Conservation (phyloP, 2,113 vertebrate species). For the Trinectes maculatus region DNA sequence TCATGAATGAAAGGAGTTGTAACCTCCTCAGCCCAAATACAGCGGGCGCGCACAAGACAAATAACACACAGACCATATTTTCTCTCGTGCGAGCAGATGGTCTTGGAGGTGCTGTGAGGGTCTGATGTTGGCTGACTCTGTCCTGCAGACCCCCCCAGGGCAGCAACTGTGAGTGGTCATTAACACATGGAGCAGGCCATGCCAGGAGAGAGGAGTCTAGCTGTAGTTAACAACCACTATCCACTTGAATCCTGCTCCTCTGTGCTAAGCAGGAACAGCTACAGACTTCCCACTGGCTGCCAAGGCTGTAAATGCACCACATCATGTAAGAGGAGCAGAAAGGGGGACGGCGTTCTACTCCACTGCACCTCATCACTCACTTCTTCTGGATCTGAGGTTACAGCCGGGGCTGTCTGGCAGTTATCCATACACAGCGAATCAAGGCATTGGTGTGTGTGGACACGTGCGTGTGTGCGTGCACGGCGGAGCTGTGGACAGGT, state of each 20-base stretch:
- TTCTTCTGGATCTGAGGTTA: constrained; percentile 63
- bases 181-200: constrained; percentile 58
- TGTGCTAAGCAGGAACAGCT: constrained; percentile 48
- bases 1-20: constrained; percentile 44
- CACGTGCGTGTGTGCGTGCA: constrained; percentile 30
- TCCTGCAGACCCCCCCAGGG: constrained; percentile 57
- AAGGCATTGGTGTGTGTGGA: constrained; percentile 18
- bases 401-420: constrained; percentile 57
- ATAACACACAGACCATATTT: constrained; percentile 42
- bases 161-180: constrained; percentile 66
- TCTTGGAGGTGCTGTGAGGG: constrained; percentile 53
- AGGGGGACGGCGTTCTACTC: constrained; percentile 54
- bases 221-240: constrained; percentile 67
- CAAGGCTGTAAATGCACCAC: constrained; percentile 41
- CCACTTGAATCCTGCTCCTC: constrained; percentile 57
- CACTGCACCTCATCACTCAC: constrained; percentile 55
- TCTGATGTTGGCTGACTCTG: constrained; percentile 61
- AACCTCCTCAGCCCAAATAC: constrained; percentile 32
- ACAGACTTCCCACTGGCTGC: constrained; percentile 38
- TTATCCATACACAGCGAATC: constrained; percentile 65
- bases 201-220: constrained; percentile 58
- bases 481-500: constrained; percentile 65
- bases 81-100: constrained; percentile 56
- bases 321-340: constrained; percentile 45
- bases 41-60: constrained; percentile 44